These are phyloP conservation scores for Rhagoletis pomonella DNA, from an alignment of 1,140 invertebrate genomes.

Conservation along the genomic window DNA sequence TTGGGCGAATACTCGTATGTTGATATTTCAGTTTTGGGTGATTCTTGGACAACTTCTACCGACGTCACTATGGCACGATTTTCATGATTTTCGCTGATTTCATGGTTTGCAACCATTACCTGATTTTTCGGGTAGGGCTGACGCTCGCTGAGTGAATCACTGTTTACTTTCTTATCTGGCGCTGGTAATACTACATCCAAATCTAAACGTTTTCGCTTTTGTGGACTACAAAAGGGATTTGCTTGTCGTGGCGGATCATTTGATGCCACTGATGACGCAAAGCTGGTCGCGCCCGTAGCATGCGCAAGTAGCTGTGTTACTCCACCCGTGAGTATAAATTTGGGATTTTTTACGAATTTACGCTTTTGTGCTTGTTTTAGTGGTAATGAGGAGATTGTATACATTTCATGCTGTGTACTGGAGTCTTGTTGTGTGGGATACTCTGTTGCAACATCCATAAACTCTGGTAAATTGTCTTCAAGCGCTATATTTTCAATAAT, in stretches of 20 bases:
- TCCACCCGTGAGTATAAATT: slow-evolving; percentile 45
- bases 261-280: background rate
- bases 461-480: slow-evolving; percentile 13
- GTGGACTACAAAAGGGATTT: background rate
- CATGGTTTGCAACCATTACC: too few species aligned
- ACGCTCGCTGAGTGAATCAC: background rate
- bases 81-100: background rate
- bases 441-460: background rate
- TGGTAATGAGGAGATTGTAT: background rate
- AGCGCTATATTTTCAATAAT: background rate
- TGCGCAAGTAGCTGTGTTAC: slow-evolving; percentile 44
- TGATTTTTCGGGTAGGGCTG: background rate
- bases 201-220: slow-evolving; percentile 10
- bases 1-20: slow-evolving; percentile 67
- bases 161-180: background rate
- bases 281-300: background rate
- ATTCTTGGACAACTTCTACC: background rate
- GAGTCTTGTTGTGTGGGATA: background rate
- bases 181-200: background rate
- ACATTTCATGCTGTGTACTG: background rate
- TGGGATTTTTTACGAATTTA: slow-evolving; percentile 12
- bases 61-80: background rate
- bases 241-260: background rate
- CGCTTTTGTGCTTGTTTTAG: slow-evolving; percentile 14
- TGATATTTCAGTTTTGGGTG: slow-evolving; percentile 59